These are phyloP conservation scores for Fragum sueziense DNA, from an alignment of 2,888 invertebrate genomes.

Conservation along the genomic window DNA sequence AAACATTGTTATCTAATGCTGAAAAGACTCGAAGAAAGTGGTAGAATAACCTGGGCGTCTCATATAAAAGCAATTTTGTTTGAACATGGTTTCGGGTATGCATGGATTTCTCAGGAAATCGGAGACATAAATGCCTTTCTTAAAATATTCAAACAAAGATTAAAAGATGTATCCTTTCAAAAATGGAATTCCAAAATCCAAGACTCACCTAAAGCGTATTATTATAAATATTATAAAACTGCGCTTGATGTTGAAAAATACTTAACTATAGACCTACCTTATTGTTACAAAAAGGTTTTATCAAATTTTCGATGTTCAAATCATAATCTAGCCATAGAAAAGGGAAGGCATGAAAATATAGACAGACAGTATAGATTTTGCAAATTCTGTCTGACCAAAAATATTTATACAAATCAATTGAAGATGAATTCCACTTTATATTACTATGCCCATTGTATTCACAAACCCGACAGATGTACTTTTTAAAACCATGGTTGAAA, in stretches of 20 bases:
- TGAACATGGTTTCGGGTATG: constrained; percentile 37
- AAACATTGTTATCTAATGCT: constrained; percentile 31
- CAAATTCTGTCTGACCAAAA: constrained; percentile 18
- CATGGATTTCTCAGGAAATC: constrained; percentile 26
- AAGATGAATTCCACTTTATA: constrained; percentile 33
- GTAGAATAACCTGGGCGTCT: constrained; percentile 36
- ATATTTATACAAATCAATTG: constrained; percentile 38
- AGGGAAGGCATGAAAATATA: constrained; percentile 28
- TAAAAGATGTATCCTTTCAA: constrained; percentile 26
- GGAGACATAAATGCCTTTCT: constrained; percentile 20
- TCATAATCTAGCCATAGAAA: constrained; percentile 34
- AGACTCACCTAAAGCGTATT: constrained; percentile 9
- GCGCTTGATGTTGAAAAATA: constrained; percentile 20
- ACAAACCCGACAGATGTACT: too few relatives aligned
- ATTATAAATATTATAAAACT: constrained; percentile 26
- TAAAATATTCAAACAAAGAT: constrained; percentile 11
- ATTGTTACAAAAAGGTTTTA: constrained; percentile 6
- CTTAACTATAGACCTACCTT: constrained; percentile 10
- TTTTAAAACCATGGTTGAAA: too few relatives aligned
- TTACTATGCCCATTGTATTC: background rate
- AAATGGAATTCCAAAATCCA: background rate
- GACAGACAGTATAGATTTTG: constrained; percentile 41
- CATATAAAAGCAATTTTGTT: constrained; percentile 29
- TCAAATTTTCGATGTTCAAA: constrained; percentile 34
- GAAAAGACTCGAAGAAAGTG: constrained; percentile 13